These are phyloP conservation scores for Megaptera novaeangliae DNA, from an alignment of 2,113 vertebrate species.

Conservation along the genomic window DNA sequence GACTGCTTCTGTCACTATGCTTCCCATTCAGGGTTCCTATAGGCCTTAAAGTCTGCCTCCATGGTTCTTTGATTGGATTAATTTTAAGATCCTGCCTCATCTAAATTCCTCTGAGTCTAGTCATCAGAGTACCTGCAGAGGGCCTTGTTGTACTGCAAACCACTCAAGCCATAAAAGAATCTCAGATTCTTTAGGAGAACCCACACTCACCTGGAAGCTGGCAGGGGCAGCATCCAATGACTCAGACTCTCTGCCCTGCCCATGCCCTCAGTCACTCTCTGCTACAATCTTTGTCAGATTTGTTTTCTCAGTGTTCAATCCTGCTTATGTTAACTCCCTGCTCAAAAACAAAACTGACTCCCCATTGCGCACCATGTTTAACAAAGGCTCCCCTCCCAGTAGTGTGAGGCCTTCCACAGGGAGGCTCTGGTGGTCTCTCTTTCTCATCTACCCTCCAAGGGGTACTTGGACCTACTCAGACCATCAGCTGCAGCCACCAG, in stretches of 20 bases:
- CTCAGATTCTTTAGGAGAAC: neutral
- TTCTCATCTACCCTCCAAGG: neutral
- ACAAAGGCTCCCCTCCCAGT: neutral
- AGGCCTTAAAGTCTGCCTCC: neutral
- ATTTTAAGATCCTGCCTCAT: neutral
- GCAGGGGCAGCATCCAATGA: neutral
- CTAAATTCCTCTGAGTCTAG: neutral
- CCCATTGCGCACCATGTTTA: neutral
- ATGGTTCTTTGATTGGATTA: neutral
- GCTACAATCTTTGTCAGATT: neutral
- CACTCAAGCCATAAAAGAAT: neutral
- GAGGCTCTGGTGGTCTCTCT: neutral
- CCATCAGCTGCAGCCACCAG: neutral
- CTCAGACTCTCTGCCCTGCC: slow-evolving; percentile 13
- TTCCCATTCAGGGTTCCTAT: neutral
- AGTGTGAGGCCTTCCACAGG: rapidly evolving
- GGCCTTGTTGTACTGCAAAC: slow-evolving; percentile 34
- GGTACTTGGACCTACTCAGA: no score
- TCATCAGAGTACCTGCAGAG: slow-evolving; percentile 1
- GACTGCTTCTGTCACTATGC: neutral
- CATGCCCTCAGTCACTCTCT: neutral
- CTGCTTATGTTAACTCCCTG: neutral
- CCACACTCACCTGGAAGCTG: slow-evolving; percentile 22
- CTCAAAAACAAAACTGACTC: neutral
- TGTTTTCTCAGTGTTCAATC: neutral